Percentiles rank a stretch among this genome's conserved stretches.
Conservation (phyloP, 2,113 vertebrate species). For the Lepisosteus oculatus region DNA sequence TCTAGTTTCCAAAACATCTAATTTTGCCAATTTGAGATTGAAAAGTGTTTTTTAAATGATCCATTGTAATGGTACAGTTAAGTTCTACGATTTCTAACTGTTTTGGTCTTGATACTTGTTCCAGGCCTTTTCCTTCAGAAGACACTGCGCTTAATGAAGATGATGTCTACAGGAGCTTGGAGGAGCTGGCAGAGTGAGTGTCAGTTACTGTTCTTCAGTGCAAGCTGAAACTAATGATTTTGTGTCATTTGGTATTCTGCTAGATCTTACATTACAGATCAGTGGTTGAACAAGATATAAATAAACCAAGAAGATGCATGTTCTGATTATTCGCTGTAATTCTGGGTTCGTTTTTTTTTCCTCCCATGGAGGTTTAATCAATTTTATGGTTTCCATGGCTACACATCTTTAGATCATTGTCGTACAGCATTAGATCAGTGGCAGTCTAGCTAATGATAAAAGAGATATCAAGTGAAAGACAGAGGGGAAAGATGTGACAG, state of each 20-base stretch:
- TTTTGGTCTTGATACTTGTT: constrained; percentile 15
- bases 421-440: constrained; percentile 23
- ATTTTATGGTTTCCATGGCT: constrained; percentile 52
- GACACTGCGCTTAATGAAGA: constrained; percentile 90
- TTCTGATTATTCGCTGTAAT: not conserved
- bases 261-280: not conserved
- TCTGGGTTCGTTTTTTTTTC: not conserved
- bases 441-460: not conserved
- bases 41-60: too few species aligned
- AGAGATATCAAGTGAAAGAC: not conserved
- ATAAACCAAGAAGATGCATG: not conserved
- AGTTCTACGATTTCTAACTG: not conserved
- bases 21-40: too few species aligned
- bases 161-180: constrained; percentile 92
- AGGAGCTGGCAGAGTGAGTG: constrained; percentile 96
- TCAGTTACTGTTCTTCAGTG: not conserved
- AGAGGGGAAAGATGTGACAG: constrained; percentile 29
- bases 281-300: not conserved
- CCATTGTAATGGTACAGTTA: too few species aligned
- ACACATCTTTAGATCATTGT: constrained; percentile 23
- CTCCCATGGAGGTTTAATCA: constrained; percentile 17
- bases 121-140: constrained; percentile 91
- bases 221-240: too few species aligned
- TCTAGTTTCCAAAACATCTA: too few species aligned
- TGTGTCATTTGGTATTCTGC: not conserved